These are phyloP conservation scores for Crotalus viridis DNA, from an alignment of 2,113 vertebrate species.

Conservation along the genomic window DNA sequence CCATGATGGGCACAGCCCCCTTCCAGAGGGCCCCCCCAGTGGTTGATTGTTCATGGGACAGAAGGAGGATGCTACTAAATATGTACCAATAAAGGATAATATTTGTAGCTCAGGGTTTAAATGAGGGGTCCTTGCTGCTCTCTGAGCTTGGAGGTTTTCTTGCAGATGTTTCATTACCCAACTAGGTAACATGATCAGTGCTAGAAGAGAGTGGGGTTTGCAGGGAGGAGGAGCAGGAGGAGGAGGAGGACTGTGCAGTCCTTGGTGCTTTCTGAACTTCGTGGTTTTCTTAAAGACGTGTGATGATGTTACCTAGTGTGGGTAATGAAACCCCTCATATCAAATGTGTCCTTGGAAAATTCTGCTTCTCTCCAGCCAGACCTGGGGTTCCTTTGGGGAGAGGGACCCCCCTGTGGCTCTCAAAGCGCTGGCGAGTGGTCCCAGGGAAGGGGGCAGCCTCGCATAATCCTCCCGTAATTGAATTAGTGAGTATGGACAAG, in stretches of 20 bases:
- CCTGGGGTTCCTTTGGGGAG: background rate
- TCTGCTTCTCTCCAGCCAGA: too few relatives aligned
- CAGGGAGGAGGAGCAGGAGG: background rate
- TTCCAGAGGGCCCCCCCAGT: background rate
- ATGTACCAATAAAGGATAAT: background rate
- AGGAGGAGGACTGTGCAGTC: too few relatives aligned
- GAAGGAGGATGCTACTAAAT: background rate
- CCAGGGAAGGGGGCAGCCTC: background rate
- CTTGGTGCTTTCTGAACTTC: background rate
- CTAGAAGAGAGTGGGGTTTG: background rate
- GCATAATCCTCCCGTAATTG: background rate
- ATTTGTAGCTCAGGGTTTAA: background rate
- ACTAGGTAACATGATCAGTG: background rate
- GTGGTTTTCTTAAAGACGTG: background rate
- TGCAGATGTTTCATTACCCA: background rate
- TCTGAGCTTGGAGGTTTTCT: background rate
- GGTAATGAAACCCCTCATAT: background rate
- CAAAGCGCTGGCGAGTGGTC: background rate
- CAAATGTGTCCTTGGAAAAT: background rate
- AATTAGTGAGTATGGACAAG: background rate
- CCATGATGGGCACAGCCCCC: background rate
- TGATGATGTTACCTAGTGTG: background rate
- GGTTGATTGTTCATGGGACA: background rate
- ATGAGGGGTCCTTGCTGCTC: background rate
- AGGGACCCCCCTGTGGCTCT: background rate